A percentile compares a stretch with the other conserved stretches of the same genome.
phyloP scores from a whole-genome alignment of 2,113 vertebrate genomes.

The chimpanzee (Pan troglodytes) region NHGRI_mPanTro3-v2.1_pri NC_086015.1:86698501-86699000 shows the following conservation, averaged over 20 bases:
- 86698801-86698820: not conserved
- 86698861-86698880: not conserved
- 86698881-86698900: not conserved
- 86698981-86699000: not conserved
- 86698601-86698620: conserved; percentile 29
- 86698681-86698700: not conserved
- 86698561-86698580: conserved; percentile 12
- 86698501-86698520: conserved; percentile 25
- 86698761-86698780: not conserved
- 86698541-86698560: conserved; percentile 22
- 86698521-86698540: not conserved
- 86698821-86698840: not conserved
- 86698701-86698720: conserved; percentile 31
- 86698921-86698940: not conserved
- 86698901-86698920: not conserved
- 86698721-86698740: not conserved
- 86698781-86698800: not conserved
- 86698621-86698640: not conserved
- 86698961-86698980: not conserved
- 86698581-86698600: not conserved
- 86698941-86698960: not conserved
- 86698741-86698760: not conserved
- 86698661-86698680: not conserved
- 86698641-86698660: not conserved
- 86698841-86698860: not conserved